phyloP scores from a whole-genome alignment of 2,797 vertebrate species.

The Macrochelys suwanniensis region DNA sequence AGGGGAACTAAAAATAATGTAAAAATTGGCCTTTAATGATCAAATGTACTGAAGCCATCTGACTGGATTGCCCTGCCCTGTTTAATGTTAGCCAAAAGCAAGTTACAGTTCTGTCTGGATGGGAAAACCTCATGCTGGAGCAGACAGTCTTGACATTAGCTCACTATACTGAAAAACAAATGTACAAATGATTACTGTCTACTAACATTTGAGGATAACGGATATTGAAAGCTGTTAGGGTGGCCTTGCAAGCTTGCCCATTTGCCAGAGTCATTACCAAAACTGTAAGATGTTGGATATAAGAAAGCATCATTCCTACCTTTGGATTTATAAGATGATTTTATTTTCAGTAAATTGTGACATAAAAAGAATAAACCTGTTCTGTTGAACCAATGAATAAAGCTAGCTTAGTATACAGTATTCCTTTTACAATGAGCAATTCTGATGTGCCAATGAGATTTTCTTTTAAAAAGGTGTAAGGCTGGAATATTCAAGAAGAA shows the following conservation, averaged over 20 bases:
- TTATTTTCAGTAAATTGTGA: neutral
- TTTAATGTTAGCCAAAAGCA: neutral
- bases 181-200: neutral
- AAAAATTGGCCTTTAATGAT: neutral
- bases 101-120: neutral
- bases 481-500: neutral
- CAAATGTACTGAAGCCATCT: neutral
- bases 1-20: neutral
- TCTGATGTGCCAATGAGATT: neutral
- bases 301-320: neutral
- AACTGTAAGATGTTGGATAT: neutral
- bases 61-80: neutral
- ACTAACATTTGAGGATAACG: neutral
- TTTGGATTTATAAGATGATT: neutral
- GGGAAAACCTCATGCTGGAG: too few species aligned
- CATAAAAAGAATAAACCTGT: neutral
- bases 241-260: neutral
- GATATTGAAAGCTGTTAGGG: neutral
- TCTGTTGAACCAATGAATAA: neutral
- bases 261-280: neutral
- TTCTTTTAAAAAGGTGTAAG: neutral
- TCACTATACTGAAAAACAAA: neutral
- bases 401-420: neutral
- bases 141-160: neutral
- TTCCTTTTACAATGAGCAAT: neutral